Evolutionary conservation across 2,113 vertebrate species (phyloP).

Genomic region (Glareola pratincola): DNA sequence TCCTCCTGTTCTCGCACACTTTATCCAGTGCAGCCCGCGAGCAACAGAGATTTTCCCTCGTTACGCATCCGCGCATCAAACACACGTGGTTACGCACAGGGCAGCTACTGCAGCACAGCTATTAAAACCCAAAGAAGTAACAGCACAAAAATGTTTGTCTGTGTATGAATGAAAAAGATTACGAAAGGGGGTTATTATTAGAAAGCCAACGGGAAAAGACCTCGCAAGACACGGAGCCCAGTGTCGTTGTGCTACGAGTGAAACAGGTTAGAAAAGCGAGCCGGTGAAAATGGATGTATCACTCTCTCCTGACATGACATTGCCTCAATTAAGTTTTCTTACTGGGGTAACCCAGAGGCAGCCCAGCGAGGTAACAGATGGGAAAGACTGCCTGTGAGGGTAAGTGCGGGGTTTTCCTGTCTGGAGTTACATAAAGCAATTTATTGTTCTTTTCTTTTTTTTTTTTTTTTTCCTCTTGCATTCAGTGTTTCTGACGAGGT

Average conservation of each 20-base stretch:
- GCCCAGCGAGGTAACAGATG: not conserved
- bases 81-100: not conserved
- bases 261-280: not conserved
- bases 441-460: not conserved
- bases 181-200: not conserved
- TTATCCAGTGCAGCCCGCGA: not conserved
- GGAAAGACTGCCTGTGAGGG: not conserved
- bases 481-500: conserved; percentile 1
- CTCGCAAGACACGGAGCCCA: not conserved
- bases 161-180: not conserved
- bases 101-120: no score
- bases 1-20: not conserved
- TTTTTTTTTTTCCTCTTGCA: not conserved
- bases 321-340: not conserved
- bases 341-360: not conserved
- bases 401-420: not conserved
- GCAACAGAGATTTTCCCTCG: not conserved
- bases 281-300: not conserved
- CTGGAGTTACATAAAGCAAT: not conserved
- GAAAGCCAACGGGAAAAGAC: not conserved
- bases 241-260: not conserved
- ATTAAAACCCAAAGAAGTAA: not conserved
- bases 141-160: not conserved
- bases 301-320: not conserved
- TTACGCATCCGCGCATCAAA: not conserved